Evolutionary conservation across 2,797 vertebrate species (phyloP).

Genomic region (Hydrolagus colliei): DNA sequence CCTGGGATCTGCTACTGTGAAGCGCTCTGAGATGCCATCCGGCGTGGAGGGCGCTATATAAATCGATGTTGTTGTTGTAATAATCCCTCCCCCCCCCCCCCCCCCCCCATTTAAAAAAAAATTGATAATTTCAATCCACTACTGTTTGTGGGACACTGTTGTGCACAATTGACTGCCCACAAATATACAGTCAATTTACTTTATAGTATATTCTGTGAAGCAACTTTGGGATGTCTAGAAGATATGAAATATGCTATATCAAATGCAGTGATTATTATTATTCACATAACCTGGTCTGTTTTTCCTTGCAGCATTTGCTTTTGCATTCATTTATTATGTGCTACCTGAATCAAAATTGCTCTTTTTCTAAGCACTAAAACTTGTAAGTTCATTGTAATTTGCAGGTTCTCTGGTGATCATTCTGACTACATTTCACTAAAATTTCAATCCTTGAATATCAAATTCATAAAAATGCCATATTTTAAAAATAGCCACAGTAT

Average conservation of each 20-base stretch:
- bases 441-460: background rate
- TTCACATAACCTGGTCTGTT: too few species aligned
- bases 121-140: too few species aligned
- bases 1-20: too few species aligned
- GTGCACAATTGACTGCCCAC: too few species aligned
- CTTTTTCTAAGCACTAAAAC: background rate
- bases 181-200: background rate
- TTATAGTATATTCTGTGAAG: background rate
- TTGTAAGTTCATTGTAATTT: background rate
- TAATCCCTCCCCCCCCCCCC: too few species aligned
- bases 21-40: too few species aligned
- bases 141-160: too few species aligned
- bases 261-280: too few species aligned
- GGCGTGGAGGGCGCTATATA: too few species aligned
- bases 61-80: too few species aligned
- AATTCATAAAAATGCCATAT: background rate
- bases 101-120: background rate
- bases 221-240: background rate
- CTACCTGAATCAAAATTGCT: background rate
- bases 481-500: background rate
- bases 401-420: background rate
- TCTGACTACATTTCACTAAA: background rate
- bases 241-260: too few species aligned
- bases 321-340: background rate
- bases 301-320: too few species aligned